A percentile compares a stretch with the other conserved stretches of the same genome.
These are phyloP conservation scores for Centruroides sculpturatus DNA, from an alignment of 1,140 invertebrate genomes.

Conservation along the genomic window DNA sequence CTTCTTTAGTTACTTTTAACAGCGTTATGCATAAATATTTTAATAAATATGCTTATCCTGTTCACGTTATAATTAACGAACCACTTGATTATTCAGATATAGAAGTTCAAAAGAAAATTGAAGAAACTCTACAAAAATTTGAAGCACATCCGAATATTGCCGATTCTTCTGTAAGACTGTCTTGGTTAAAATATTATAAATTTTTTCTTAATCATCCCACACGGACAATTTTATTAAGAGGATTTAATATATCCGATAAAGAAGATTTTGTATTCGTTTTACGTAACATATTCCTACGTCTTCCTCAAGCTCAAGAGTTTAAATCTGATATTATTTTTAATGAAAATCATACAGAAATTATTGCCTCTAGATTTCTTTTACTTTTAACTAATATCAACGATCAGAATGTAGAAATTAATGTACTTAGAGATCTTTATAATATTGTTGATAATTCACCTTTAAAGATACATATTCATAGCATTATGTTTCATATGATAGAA, in stretches of 20 bases:
- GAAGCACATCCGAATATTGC: slow-evolving; percentile 64
- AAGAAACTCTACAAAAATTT: slow-evolving; percentile 58
- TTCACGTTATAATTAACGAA: slow-evolving; percentile 71
- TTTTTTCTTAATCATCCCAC: slow-evolving; percentile 56
- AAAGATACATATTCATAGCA: slow-evolving; percentile 80
- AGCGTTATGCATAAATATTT: slow-evolving; percentile 75
- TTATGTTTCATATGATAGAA: slow-evolving; percentile 87
- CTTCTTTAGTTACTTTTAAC: slow-evolving; percentile 76
- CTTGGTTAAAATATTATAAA: slow-evolving; percentile 72
- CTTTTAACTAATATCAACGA: slow-evolving; percentile 78
- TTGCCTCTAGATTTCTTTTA: slow-evolving; percentile 69
- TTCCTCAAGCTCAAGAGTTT: slow-evolving; percentile 39
- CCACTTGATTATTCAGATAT: slow-evolving; percentile 71
- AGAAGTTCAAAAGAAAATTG: slow-evolving; percentile 54
- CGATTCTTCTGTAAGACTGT: slow-evolving; percentile 58
- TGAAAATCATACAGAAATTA: slow-evolving; percentile 51
- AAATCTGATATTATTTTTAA: slow-evolving; percentile 73
- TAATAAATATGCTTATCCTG: slow-evolving; percentile 73
- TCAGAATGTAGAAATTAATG: slow-evolving; percentile 76
- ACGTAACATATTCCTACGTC: slow-evolving; percentile 39
- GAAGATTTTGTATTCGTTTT: slow-evolving; percentile 55
- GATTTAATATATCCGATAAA: slow-evolving; percentile 55
- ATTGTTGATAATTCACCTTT: slow-evolving; percentile 60
- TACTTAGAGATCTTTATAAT: slow-evolving; percentile 60
- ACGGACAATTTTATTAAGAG: slow-evolving; percentile 42